Evolutionary conservation across 2,113 vertebrate species (phyloP), one percentile per base, ranked within the genome.

Genomic region (Chaetodon auriga): DNA sequence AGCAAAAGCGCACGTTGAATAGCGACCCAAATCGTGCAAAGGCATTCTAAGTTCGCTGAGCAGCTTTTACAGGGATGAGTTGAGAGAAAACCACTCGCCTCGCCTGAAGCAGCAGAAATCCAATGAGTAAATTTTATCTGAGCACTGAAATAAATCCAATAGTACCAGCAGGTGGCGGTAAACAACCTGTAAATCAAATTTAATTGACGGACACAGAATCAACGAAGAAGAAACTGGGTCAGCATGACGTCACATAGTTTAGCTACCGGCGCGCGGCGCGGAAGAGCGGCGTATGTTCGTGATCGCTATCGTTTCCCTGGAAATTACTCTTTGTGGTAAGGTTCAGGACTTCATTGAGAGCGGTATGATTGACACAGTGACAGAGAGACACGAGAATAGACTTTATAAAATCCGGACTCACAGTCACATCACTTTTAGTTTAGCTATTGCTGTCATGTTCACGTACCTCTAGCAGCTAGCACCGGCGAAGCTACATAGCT

Each of bases 231-330:
- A 80, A 78, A 65, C 13, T 45, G 1, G 0, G 12, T 25, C 7
- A 0, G 2, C 12, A 25, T 90, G 89, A 92, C 87, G 83, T 92
- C 86, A 91, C 35, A 19, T 1, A 1, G 1, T 85, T 77, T 16
- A 61, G 75, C 60, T 71, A 88, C 86, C 88, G 88, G 92, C 89
- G 89, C 79, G 82, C 68, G 1, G 68, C 9, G 21, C 55, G 64
- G 75, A 80, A 73, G n/a, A 85, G 10, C 55, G n/a, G 81, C 54
- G 83, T 62, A 83, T 76, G 54, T 71, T 55, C 14, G 0, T 16
- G 1, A 9, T 19, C 15, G 0, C 14, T 3, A 12, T 14, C 13
- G 7, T 38, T 61, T 43, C 7, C 5, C 2, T 7, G 49, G 35
- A 69, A 70, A 71, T 5, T 35, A 19, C 5, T 54, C 13, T 54